These are phyloP conservation scores for Galleria mellonella DNA, from an alignment of 1,140 invertebrate species.

Conservation along the genomic window DNA sequence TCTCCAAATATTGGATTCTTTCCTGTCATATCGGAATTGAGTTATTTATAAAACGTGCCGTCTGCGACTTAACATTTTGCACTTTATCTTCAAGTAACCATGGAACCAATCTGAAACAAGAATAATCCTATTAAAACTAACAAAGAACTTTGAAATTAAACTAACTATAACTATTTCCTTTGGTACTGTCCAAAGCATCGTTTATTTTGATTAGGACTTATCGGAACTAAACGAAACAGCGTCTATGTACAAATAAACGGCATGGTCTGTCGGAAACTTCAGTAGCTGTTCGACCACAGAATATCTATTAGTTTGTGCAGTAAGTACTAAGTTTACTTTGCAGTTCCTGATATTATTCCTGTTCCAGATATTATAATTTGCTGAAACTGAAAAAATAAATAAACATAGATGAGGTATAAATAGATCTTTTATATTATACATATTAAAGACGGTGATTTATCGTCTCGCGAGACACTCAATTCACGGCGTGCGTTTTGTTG, in stretches of 20 bases:
- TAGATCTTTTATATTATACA: conserved; percentile 55
- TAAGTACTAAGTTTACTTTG: no score
- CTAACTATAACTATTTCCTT: conserved; percentile 3
- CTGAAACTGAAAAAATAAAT: conserved; percentile 21
- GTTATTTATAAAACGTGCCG: conserved; percentile 1
- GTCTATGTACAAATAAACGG: conserved; percentile 10
- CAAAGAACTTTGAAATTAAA: not conserved
- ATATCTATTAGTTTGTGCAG: conserved; percentile 8
- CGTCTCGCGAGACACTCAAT: conserved; percentile 53
- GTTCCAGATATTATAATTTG: conserved; percentile 13
- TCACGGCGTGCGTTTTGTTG: conserved; percentile 65
- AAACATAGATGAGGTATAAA: conserved; percentile 16
- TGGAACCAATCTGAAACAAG: conserved; percentile 19
- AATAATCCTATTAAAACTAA: conserved; percentile 4
- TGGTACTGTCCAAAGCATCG: conserved; percentile 1
- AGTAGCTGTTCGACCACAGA: conserved; percentile 5
- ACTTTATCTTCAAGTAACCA: conserved; percentile 5
- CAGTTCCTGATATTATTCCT: no score
- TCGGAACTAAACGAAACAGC: conserved; percentile 2
- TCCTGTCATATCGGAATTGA: conserved; percentile 16
- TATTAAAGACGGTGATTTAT: conserved; percentile 64
- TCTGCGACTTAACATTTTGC: not conserved
- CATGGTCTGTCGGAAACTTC: conserved; percentile 7
- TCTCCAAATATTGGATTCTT: conserved; percentile 25
- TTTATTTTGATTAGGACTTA: conserved; percentile 13